Evolutionary conservation across 2,113 vertebrate genomes (phyloP).

Genomic region (Lepus europaeus): DNA sequence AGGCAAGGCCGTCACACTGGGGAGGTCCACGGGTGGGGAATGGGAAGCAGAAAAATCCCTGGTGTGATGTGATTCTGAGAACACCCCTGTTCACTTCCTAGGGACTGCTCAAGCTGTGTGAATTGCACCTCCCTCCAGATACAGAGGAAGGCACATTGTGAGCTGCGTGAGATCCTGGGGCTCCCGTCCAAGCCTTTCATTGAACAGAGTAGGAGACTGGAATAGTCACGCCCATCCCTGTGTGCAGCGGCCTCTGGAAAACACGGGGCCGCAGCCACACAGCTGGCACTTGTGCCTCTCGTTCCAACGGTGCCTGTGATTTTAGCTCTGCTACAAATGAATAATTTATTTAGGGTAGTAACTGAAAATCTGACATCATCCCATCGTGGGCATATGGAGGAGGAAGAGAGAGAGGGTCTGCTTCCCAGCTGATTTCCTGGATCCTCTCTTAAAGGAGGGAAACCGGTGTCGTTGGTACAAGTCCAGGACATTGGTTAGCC

Average conservation of each 20-base stretch:
- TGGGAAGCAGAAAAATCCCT: neutral
- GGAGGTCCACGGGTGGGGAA: neutral
- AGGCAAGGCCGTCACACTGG: neutral
- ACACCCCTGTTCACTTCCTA: fast-evolving
- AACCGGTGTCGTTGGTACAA: neutral
- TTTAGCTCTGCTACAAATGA: neutral
- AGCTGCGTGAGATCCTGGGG: neutral
- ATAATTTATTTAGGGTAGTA: slow-evolving; percentile 1
- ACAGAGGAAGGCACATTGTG: neutral
- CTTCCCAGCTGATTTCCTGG: neutral
- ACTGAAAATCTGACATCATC: neutral
- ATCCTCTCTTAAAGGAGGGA: neutral
- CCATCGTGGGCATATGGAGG: no score
- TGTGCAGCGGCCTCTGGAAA: fast-evolving
- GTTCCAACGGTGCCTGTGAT: neutral
- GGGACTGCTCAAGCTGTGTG: neutral
- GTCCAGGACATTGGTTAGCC: neutral
- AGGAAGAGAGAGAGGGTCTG: neutral
- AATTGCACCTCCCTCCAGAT: neutral
- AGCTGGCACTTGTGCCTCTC: neutral
- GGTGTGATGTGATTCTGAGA: neutral
- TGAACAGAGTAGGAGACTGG: neutral
- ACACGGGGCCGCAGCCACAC: neutral
- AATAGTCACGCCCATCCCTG: no score
- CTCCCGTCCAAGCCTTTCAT: neutral